These are phyloP conservation scores for Acleris holmiana DNA, from an alignment of 2,888 invertebrate species.

Conservation along the genomic window DNA sequence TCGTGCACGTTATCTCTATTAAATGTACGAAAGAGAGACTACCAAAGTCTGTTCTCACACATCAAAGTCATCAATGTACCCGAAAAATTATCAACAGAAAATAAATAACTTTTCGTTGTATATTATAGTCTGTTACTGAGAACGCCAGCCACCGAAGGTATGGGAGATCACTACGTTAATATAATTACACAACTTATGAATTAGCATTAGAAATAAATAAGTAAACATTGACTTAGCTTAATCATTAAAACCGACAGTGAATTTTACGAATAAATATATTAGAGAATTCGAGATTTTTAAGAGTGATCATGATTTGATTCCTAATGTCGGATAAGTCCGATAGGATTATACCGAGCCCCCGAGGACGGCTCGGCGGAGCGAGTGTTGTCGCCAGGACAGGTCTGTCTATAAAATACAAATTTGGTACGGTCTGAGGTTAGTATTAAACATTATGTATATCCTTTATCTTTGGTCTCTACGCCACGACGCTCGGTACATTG, in stretches of 20 bases:
- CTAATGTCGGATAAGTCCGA: conserved; percentile 8
- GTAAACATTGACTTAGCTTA: conserved; percentile 84
- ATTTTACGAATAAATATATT: conserved; percentile 59
- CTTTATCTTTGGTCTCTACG: conserved; percentile 82
- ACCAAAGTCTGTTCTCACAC: conserved; percentile 41
- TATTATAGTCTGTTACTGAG: conserved; percentile 57
- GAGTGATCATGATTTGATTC: conserved; percentile 39
- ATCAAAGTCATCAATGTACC: conserved; percentile 52
- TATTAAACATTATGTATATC: conserved; percentile 78
- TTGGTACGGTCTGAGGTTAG: conserved; percentile 83
- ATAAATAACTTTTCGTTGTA: conserved; percentile 79
- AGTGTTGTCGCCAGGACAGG: conserved; percentile 56
- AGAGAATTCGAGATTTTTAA: conserved; percentile 57
- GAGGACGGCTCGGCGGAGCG: conserved; percentile 32
- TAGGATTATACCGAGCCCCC: conserved; percentile 4
- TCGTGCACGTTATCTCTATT: conserved; percentile 25
- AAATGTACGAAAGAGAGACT: conserved; percentile 24
- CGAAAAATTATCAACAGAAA: conserved; percentile 58
- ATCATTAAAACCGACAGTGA: conserved; percentile 77
- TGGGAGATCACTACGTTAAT: conserved; percentile 83
- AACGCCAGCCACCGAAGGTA: conserved; percentile 76
- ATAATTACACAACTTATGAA: conserved; percentile 79
- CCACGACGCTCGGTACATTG: conserved; percentile 74
- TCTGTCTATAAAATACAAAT: conserved; percentile 75
- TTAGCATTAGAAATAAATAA: conserved; percentile 82